phyloP scores from a whole-genome alignment of 2,797 vertebrate genomes.

The Denticeps clupeoides region DNA sequence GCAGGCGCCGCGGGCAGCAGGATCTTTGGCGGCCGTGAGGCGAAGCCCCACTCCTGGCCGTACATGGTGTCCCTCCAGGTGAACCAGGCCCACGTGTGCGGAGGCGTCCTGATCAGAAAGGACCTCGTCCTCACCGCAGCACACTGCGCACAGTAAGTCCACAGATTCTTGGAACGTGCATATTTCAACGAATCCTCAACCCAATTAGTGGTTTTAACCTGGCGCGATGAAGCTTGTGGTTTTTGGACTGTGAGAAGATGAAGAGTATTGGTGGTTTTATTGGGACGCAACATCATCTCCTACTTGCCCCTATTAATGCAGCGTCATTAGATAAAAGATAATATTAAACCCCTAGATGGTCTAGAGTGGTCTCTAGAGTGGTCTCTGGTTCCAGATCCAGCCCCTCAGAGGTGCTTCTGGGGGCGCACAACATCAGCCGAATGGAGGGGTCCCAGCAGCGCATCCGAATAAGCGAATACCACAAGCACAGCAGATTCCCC shows the following conservation, averaged over 20 bases:
- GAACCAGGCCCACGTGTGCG: constrained; percentile 8
- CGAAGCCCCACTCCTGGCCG: constrained; percentile 49
- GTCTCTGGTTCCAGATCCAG: not conserved
- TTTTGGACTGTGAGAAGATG: too few relatives aligned
- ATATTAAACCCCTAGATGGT: too few relatives aligned
- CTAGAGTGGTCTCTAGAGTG: too few relatives aligned
- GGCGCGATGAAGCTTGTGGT: too few relatives aligned
- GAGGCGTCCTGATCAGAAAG: constrained; percentile 47
- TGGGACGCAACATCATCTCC: too few relatives aligned
- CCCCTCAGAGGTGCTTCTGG: constrained; percentile 36
- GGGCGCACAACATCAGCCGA: constrained; percentile 41
- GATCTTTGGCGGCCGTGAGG: constrained; percentile 38
- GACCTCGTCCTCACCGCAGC: constrained; percentile 53
- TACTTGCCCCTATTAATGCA: too few relatives aligned
- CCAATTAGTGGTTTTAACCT: too few relatives aligned
- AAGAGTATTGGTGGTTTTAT: too few relatives aligned
- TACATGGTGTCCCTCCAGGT: constrained; percentile 56
- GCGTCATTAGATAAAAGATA: too few relatives aligned
- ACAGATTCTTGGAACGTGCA: not conserved
- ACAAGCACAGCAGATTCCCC: constrained; percentile 10
- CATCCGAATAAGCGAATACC: constrained; percentile 25
- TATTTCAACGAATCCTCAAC: too few relatives aligned
- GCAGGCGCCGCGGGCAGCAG: constrained; percentile 39
- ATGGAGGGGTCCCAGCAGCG: constrained; percentile 43
- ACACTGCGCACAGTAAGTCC: constrained; percentile 40